A percentile compares a stretch with the other conserved stretches of the same genome.
phyloP scores from a whole-genome alignment of 2,888 invertebrate genomes.

The Chalcis sispes region DNA sequence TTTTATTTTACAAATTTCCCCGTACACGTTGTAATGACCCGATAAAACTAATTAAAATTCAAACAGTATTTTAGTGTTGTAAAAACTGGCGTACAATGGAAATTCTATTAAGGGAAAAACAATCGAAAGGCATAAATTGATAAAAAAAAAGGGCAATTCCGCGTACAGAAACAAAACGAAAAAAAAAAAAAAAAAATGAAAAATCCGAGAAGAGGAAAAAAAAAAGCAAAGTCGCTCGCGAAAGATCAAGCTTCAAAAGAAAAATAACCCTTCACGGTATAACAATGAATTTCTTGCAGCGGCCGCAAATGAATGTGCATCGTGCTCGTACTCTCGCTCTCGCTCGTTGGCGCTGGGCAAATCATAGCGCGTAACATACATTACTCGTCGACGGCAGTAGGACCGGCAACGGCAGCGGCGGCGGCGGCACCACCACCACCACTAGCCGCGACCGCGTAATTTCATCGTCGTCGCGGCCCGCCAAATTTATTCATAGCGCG shows the following conservation, averaged over 20 bases:
- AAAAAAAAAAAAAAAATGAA: neutral
- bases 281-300: slow-evolving; percentile 41
- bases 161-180: too few species aligned
- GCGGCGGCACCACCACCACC: slow-evolving; percentile 47
- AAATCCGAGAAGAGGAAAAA: neutral
- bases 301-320: slow-evolving; percentile 21
- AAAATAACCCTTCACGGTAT: slow-evolving; percentile 28
- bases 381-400: slow-evolving; percentile 43
- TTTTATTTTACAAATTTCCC: too few species aligned
- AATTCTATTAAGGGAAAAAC: too few species aligned
- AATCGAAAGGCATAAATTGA: neutral
- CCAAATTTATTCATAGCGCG: slow-evolving; percentile 74
- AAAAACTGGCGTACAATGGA: too few species aligned
- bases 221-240: neutral
- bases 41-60: too few species aligned
- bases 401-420: neutral
- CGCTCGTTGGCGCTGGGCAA: slow-evolving; percentile 39
- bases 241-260: slow-evolving; percentile 16
- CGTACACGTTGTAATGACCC: too few species aligned
- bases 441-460: slow-evolving; percentile 65
- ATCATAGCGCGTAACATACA: slow-evolving; percentile 53
- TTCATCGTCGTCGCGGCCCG: slow-evolving; percentile 64
- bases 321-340: too few species aligned
- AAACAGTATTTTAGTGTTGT: too few species aligned
- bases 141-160: neutral